These are phyloP conservation scores for Macrophya annulata DNA, from an alignment of 2,888 invertebrate species.

Conservation along the genomic window DNA sequence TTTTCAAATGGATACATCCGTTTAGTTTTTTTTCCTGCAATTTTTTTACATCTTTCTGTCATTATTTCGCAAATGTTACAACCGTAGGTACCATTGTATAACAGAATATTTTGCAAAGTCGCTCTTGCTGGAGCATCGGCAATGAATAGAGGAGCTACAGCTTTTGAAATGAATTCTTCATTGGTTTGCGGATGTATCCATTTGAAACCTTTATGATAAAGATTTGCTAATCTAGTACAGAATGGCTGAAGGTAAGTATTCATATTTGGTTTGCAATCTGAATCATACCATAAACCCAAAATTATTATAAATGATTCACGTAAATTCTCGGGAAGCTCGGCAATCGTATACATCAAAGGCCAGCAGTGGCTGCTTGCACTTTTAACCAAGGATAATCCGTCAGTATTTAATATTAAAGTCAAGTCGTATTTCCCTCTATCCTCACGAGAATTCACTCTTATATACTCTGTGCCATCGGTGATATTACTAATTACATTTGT, in stretches of 20 bases:
- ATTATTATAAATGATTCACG: no score
- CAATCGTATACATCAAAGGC: conserved; percentile 54
- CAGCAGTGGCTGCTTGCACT: conserved; percentile 60
- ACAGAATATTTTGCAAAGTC: conserved; percentile 59
- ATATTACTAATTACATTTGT: conserved; percentile 30
- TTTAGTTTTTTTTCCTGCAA: conserved; percentile 40
- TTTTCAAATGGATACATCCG: conserved; percentile 29
- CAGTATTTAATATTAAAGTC: conserved; percentile 59
- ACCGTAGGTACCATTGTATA: conserved; percentile 58
- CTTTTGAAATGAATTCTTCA: no score
- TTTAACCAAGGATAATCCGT: conserved; percentile 59
- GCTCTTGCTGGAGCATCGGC: conserved; percentile 62
- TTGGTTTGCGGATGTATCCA: no score
- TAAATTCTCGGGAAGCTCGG: no score
- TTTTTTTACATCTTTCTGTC: conserved; percentile 45
- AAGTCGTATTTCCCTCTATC: conserved; percentile 57
- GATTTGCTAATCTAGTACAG: no score
- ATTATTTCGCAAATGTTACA: conserved; percentile 54
- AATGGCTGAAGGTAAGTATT: conserved; percentile 60
- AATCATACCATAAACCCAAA: no score
- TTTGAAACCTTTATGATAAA: no score
- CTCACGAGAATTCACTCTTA: conserved; percentile 56
- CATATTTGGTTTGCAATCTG: conserved; percentile 7
- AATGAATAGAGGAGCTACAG: conserved; percentile 56
- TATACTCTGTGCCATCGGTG: conserved; percentile 56